Evolutionary conservation across 2,797 vertebrate species (phyloP).

Genomic region (Aratinga solstitialis): DNA sequence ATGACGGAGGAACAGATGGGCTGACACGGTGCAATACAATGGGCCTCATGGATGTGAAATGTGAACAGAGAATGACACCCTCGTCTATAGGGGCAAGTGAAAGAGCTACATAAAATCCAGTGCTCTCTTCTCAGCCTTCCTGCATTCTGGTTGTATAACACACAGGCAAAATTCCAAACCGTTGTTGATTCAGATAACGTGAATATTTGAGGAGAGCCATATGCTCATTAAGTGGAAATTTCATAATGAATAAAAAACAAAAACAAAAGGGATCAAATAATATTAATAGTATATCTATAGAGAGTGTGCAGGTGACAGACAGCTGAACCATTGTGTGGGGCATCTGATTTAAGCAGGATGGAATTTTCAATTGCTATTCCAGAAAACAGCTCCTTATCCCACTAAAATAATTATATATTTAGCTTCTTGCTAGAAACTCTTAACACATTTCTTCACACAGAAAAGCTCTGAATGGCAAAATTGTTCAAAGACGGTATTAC

Average conservation of each 20-base stretch:
- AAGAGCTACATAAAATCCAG: fast-evolving
- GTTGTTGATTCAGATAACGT: neutral
- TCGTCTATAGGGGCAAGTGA: neutral
- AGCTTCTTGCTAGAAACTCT: neutral
- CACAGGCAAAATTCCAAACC: neutral
- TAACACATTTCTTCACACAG: neutral
- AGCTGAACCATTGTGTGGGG: neutral
- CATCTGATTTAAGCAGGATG: neutral
- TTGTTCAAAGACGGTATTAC: neutral
- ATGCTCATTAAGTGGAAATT: neutral
- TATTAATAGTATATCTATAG: neutral
- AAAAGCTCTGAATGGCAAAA: neutral
- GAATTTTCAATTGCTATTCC: neutral
- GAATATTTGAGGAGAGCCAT: neutral
- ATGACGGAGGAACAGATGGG: neutral
- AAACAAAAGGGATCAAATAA: neutral
- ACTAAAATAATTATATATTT: neutral
- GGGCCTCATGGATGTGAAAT: neutral
- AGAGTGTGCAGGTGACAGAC: neutral
- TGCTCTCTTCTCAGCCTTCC: neutral
- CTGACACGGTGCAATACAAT: fast-evolving
- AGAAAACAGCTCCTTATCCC: neutral
- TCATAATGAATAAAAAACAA: neutral
- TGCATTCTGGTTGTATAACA: fast-evolving
- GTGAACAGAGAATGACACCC: neutral